Percentiles rank a stretch among this genome's conserved stretches.
These are phyloP conservation scores for Dermochelys coriacea DNA, from an alignment of 2,797 vertebrate species.

Conservation along the genomic window DNA sequence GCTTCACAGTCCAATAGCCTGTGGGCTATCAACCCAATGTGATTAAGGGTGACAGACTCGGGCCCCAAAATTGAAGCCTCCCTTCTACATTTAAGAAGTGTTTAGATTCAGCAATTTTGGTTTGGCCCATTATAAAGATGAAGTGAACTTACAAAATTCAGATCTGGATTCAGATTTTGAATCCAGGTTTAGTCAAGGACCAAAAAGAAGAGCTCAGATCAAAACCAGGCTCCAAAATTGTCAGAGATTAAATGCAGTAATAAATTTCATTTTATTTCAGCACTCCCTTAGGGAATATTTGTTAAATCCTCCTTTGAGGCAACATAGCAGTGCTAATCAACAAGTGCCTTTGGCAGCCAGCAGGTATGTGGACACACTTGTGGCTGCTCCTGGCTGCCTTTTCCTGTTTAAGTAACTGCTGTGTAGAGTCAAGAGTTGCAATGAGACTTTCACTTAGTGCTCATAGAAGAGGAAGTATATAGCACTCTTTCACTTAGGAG, in stretches of 20 bases:
- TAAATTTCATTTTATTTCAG: conserved; percentile 54
- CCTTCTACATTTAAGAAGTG: not conserved
- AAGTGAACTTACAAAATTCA: not conserved
- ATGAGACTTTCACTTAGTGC: not conserved
- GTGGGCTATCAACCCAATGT: not conserved
- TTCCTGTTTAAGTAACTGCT: not conserved
- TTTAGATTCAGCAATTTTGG: not conserved
- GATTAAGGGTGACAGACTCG: not conserved
- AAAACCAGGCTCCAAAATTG: conserved; percentile 41
- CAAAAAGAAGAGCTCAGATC: conserved; percentile 34
- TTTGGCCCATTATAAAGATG: not conserved
- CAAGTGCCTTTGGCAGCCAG: conserved; percentile 45
- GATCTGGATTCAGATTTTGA: not conserved
- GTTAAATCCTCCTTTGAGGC: conserved; percentile 46
- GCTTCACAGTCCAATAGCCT: not conserved
- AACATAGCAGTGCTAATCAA: conserved; percentile 46
- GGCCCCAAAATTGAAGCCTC: not conserved
- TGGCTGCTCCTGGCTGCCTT: conserved; percentile 36
- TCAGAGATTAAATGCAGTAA: conserved; percentile 48
- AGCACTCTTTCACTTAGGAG: not conserved
- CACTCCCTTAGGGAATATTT: conserved; percentile 27
- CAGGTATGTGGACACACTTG: conserved; percentile 1
- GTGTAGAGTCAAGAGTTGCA: not conserved
- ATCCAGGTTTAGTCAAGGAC: conserved; percentile 41
- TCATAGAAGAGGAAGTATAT: not conserved